These are phyloP conservation scores for Centruroides vittatus DNA, from an alignment of 1,140 invertebrate species.

Conservation along the genomic window DNA sequence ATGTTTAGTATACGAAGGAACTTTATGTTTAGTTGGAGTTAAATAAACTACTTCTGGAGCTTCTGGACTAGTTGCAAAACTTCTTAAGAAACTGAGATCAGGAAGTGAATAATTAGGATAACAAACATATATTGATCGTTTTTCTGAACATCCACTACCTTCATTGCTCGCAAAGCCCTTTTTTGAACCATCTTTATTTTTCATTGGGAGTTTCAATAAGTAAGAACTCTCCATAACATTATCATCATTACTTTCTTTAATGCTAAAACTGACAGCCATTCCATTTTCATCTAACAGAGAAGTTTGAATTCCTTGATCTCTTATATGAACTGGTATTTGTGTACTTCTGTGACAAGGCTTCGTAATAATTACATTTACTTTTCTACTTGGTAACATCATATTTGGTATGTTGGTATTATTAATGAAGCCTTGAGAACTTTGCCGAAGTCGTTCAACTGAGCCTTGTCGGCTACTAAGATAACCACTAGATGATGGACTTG, in stretches of 20 bases:
- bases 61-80: conserved; percentile 22
- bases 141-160: conserved; percentile 1
- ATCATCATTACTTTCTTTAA: too few relatives aligned
- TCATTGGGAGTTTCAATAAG: background rate
- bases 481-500: conserved; percentile 15
- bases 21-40: conserved; percentile 6
- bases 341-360: conserved; percentile 31
- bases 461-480: conserved; percentile 14
- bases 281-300: conserved; percentile 22
- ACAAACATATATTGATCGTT: conserved; percentile 61
- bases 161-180: background rate
- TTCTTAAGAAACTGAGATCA: conserved; percentile 60
- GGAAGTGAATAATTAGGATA: conserved; percentile 85
- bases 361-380: background rate
- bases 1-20: conserved; percentile 8
- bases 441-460: conserved; percentile 8
- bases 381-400: background rate
- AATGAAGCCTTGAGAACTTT: background rate
- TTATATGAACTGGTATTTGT: conserved; percentile 41
- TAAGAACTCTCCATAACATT: too few relatives aligned
- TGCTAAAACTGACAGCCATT: too few relatives aligned
- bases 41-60: conserved; percentile 9
- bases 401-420: background rate
- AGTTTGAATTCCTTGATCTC: conserved; percentile 58
- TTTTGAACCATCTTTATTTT: background rate